Conservation (phyloP, 2,797 vertebrate genomes). For the Oreochromis grahami region DNA sequence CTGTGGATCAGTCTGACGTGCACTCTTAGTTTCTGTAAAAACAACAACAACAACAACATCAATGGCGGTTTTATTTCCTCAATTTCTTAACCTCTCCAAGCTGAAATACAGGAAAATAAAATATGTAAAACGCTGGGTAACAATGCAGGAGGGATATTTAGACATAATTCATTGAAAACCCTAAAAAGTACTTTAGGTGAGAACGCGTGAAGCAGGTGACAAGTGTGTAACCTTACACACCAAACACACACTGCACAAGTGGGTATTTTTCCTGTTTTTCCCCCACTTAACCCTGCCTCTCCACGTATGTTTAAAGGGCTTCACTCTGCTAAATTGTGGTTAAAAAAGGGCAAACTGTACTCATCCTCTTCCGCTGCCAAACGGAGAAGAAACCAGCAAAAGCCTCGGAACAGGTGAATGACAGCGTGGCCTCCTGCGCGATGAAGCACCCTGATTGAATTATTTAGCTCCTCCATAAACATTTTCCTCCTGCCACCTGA, state of each 20-base stretch:
- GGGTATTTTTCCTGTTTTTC: conserved; percentile 31
- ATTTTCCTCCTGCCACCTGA: conserved; percentile 29
- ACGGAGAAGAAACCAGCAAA: not conserved
- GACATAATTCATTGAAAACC: not conserved
- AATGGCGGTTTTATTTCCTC: not conserved
- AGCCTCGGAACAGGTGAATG: conserved; percentile 16
- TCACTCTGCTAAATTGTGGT: conserved; percentile 31
- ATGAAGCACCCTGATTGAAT: conserved; percentile 37
- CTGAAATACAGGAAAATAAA: not conserved
- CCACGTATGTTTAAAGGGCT: conserved; percentile 15
- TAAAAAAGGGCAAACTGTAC: conserved; percentile 33
- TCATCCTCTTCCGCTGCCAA: not conserved
- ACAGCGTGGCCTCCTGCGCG: conserved; percentile 14
- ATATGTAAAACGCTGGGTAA: not conserved
- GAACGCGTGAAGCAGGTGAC: conserved; percentile 16
- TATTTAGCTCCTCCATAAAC: conserved; percentile 61
- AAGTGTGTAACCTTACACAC: conserved; percentile 29
- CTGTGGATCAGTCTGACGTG: not conserved
- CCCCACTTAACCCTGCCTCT: conserved; percentile 32
- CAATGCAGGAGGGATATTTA: not conserved
- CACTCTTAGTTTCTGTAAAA: not conserved
- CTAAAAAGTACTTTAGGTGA: conserved; percentile 16
- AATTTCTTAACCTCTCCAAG: not conserved
- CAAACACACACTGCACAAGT: conserved; percentile 23
- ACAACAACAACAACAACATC: not conserved